Percentiles rank a stretch among this genome's conserved stretches.
Conservation (phyloP, 1,140 invertebrate genomes). For the Campoletis sonorensis region DNA sequence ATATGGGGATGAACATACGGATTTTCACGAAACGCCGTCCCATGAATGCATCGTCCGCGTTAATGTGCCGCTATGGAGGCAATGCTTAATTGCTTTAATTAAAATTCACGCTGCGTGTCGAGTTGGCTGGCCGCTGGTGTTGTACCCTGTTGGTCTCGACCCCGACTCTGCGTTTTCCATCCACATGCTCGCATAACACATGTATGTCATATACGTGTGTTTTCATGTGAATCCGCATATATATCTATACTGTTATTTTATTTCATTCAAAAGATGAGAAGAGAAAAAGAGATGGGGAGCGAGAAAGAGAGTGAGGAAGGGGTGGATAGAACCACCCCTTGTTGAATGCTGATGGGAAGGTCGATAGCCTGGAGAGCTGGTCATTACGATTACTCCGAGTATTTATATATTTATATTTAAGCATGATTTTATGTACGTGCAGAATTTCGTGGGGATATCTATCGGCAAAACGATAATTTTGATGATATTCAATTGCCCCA, state of each 20-base stretch:
- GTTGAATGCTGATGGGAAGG: background rate
- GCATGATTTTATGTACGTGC: background rate
- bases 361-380: background rate
- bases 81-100: slow-evolving; percentile 55
- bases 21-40: slow-evolving; percentile 30
- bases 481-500: too few relatives aligned
- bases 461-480: too few relatives aligned
- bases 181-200: background rate
- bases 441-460: background rate
- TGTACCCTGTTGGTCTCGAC: slow-evolving; percentile 12
- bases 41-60: slow-evolving; percentile 48
- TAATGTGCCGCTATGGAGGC: slow-evolving; percentile 51
- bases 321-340: background rate
- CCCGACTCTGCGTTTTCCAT: background rate
- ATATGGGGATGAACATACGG: background rate
- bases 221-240: background rate
- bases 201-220: too few relatives aligned
- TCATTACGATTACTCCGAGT: background rate
- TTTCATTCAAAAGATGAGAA: background rate
- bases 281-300: too few relatives aligned
- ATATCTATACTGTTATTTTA: background rate
- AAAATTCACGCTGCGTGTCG: slow-evolving; percentile 53
- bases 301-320: background rate
- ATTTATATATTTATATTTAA: background rate
- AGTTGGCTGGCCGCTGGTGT: slow-evolving; percentile 13